Percentiles rank a stretch among this genome's conserved stretches.
These are phyloP conservation scores for Vanessa cardui DNA, from an alignment of 2,888 invertebrate species.

Conservation along the genomic window DNA sequence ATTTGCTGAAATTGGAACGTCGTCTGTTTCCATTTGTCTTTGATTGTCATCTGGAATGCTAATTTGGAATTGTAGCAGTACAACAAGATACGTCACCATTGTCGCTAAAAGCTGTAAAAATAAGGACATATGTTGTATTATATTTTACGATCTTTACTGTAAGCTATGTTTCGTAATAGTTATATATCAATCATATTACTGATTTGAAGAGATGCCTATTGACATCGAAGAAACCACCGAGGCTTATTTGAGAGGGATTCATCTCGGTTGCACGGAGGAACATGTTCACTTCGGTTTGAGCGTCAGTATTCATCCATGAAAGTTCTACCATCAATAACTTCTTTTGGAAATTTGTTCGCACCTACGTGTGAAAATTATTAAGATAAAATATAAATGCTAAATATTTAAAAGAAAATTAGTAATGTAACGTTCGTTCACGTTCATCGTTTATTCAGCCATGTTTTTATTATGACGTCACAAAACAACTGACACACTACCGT, in stretches of 20 bases:
- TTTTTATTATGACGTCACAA: too few species aligned
- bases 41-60: conserved; percentile 85
- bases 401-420: too few species aligned
- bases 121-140: conserved; percentile 15
- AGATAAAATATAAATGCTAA: not conserved
- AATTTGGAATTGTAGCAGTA: conserved; percentile 88
- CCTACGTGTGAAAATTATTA: conserved; percentile 57
- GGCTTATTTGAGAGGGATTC: conserved; percentile 88
- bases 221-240: conserved; percentile 88
- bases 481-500: too few species aligned
- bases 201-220: conserved; percentile 89
- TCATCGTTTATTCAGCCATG: too few species aligned
- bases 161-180: not conserved
- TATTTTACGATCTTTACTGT: not conserved
- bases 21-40: conserved; percentile 41
- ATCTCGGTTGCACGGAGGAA: conserved; percentile 89
- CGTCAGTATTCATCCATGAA: conserved; percentile 90
- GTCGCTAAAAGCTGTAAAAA: conserved; percentile 85
- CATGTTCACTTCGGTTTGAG: conserved; percentile 90
- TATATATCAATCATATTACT: conserved; percentile 63
- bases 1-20: conserved; percentile 46
- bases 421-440: too few species aligned
- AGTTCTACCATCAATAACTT: conserved; percentile 87
- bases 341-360: conserved; percentile 88
- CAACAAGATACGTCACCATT: conserved; percentile 90